Conservation (phyloP, 2,113 vertebrate species). For the Laticauda laticaudata region DNA sequence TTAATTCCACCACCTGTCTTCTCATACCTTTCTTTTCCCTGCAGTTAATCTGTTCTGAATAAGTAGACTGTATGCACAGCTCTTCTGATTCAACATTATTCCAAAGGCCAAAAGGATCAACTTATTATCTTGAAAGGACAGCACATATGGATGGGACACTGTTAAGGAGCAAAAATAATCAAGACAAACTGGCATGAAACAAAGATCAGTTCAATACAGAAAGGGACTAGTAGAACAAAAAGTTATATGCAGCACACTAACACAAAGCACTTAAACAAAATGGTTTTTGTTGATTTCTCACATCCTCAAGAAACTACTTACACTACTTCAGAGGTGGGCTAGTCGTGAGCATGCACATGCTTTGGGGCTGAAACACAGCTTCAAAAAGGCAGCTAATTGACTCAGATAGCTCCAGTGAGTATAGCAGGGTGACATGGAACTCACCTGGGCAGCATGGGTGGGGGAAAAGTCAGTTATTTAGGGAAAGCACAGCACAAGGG, state of each 20-base stretch:
- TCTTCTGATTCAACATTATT: neutral
- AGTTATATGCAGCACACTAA: neutral
- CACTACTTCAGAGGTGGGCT: neutral
- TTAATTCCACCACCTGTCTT: slow-evolving; percentile 41
- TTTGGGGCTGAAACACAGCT: too few species aligned
- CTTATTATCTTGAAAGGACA: neutral
- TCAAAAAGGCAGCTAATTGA: too few species aligned
- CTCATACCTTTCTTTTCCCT: neutral
- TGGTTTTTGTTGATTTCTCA: neutral
- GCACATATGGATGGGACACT: slow-evolving; percentile 5
- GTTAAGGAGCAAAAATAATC: neutral
- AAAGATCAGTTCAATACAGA: neutral
- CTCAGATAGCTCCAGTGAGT: too few species aligned
- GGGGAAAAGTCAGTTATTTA: too few species aligned
- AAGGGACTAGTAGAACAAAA: neutral
- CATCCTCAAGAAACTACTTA: neutral
- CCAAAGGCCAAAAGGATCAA: slow-evolving; percentile 7
- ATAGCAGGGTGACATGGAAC: too few species aligned
- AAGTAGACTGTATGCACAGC: neutral
- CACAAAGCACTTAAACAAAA: neutral
- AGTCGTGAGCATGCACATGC: too few species aligned
- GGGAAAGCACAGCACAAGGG: too few species aligned
- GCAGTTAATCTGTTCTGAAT: neutral
- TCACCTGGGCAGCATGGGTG: too few species aligned
- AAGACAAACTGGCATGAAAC: neutral